Evolutionary conservation across 2,113 vertebrate species (phyloP).

Genomic region (Romanogobio albipinnatus): DNA sequence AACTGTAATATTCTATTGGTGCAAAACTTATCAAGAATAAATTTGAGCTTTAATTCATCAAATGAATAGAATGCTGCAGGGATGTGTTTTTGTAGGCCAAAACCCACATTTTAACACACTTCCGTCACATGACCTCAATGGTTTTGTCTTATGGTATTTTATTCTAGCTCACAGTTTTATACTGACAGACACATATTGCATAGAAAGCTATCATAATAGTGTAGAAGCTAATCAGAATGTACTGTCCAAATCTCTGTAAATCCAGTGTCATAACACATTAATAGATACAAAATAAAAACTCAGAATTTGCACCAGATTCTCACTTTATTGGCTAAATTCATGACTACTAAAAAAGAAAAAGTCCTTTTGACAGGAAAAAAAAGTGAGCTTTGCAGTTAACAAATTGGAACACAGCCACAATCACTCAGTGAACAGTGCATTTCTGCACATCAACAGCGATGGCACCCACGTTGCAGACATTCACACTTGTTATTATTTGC

Average conservation of each 20-base stretch:
- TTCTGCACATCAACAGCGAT: constrained; percentile 11
- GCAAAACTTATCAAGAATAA: too few species aligned
- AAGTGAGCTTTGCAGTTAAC: constrained; percentile 14
- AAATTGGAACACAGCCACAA: constrained; percentile 28
- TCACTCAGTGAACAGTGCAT: constrained; percentile 25
- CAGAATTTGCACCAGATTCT: constrained; percentile 70
- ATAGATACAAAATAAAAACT: neutral
- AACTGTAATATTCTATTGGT: too few species aligned
- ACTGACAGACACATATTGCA: too few species aligned
- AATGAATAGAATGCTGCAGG: too few species aligned
- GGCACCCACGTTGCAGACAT: constrained; percentile 28
- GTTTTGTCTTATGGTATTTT: too few species aligned
- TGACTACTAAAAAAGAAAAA: constrained; percentile 79
- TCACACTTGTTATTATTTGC: constrained; percentile 22
- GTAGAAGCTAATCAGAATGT: neutral
- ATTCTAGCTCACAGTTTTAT: too few species aligned
- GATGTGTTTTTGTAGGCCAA: too few species aligned
- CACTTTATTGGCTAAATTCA: constrained; percentile 81
- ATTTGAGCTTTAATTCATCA: too few species aligned
- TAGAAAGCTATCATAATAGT: neutral
- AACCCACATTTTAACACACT: too few species aligned
- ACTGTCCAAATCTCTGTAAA: neutral
- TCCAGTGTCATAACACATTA: neutral
- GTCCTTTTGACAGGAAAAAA: constrained; percentile 16
- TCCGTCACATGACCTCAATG: too few species aligned